Evolutionary conservation across 2,113 vertebrate genomes (phyloP), one percentile per base, ranked within the genome.

Genomic region (Hepsetus odoe): DNA sequence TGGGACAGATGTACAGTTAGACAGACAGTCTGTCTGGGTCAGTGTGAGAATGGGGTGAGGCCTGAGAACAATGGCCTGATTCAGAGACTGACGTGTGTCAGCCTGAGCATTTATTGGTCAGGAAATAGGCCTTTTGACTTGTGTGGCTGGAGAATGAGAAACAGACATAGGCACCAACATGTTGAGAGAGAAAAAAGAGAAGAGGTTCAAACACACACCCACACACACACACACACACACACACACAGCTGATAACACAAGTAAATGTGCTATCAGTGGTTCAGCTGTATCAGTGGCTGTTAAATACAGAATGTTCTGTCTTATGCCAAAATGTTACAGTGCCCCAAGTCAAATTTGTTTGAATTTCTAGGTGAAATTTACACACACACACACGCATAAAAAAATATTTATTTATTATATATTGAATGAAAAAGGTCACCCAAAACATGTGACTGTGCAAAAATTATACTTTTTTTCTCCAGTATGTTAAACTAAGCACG

Each of bases 21-120:
- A 71, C 44, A 4, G 16, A 65, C 75, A 2, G 53, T 22, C 53
- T 51, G 61, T 61, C 35, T 66, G 18, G 38, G 73, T 53, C 30
- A 44, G 24, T 28, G 59, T 42, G 12, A 40, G 32, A 69, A 40
- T 7, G 3, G 71, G 56, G 51, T 14, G 42, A 61, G n/a, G 2
- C 3, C 13, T 0, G 55, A 30, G 66, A 70, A 79, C 72, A 83
- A 65, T 26, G 24, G 28, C 24, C 72, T 67, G 40, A 76, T 83
- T 80, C 42, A 83, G 18, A 44, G 71, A 26, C 26, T 42, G 68
- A 40, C 68, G n/a, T 79, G 76, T 40, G 67, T 64, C 56, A 72
- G 76, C 76, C 42, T 71, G 67, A 71, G 51, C 66, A 59, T 76
- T 76, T 32, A 49, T 46, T 70, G 24, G 33, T 26, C 58, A 64